Percentiles rank a stretch among this genome's conserved stretches.
These are phyloP conservation scores for Choloepus hoffmanni DNA, from an alignment of 2,113 vertebrate species.

Conservation along the genomic window DNA sequence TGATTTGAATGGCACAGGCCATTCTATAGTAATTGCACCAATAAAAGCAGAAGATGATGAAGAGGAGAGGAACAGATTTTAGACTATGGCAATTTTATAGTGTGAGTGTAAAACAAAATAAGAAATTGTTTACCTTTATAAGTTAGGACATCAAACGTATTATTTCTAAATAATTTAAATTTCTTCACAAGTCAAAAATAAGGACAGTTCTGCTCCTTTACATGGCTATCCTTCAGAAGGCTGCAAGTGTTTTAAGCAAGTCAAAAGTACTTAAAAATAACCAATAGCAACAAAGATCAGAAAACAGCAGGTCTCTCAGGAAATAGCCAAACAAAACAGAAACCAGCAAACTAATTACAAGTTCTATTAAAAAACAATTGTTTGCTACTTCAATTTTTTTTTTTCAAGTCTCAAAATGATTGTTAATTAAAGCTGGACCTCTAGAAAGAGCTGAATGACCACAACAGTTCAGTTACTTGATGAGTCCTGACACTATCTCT, in stretches of 20 bases:
- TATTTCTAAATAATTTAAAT: constrained; percentile 39
- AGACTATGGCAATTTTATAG: background rate
- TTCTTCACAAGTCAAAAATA: constrained; percentile 62
- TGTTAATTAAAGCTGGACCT: background rate
- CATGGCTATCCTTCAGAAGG: constrained; percentile 9
- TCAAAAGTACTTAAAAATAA: constrained; percentile 55
- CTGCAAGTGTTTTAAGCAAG: background rate
- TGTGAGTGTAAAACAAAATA: background rate
- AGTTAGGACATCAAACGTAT: background rate
- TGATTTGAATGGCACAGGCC: constrained; percentile 33
- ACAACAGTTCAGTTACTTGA: background rate
- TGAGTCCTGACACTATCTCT: background rate
- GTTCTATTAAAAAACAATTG: constrained; percentile 26
- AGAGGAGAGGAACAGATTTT: constrained; percentile 12
- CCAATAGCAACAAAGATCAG: constrained; percentile 21
- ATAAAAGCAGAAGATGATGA: constrained; percentile 42
- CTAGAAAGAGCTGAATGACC: background rate
- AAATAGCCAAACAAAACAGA: constrained; percentile 14
- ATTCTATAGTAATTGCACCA: background rate
- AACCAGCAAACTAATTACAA: background rate
- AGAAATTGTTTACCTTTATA: background rate
- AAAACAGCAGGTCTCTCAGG: background rate
- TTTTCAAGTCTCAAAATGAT: background rate
- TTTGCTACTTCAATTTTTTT: constrained; percentile 12
- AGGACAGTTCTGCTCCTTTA: background rate